Evolutionary conservation across 2,113 vertebrate genomes (phyloP).

Genomic region (Machaerirhynchus nigripectus): DNA sequence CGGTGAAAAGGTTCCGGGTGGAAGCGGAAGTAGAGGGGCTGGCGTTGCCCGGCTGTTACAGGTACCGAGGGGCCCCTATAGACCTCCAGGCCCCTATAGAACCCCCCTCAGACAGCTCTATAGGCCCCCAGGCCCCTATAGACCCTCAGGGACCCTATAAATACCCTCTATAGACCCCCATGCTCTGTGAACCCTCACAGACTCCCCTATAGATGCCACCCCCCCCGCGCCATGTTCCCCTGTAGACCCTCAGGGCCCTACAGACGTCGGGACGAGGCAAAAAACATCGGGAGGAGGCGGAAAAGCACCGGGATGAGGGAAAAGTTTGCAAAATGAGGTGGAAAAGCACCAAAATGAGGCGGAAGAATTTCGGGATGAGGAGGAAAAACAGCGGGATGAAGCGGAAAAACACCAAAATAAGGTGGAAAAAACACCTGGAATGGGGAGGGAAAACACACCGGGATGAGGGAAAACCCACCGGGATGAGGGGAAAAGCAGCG

Average conservation of each 20-base stretch:
- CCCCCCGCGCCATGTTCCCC: background rate
- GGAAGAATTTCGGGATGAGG: too few relatives aligned
- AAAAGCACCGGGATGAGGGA: background rate
- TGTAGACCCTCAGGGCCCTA: background rate
- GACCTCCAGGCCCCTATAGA: too few relatives aligned
- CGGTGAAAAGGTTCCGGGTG: too few relatives aligned
- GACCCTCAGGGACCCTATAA: background rate
- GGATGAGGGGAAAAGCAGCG: too few relatives aligned
- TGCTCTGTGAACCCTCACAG: fast-evolving
- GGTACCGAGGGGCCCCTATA: too few relatives aligned
- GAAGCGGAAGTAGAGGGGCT: too few relatives aligned
- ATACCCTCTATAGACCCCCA: fast-evolving
- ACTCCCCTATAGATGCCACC: too few relatives aligned
- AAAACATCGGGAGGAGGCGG: too few relatives aligned
- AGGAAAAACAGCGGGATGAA: background rate
- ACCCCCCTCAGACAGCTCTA: fast-evolving
- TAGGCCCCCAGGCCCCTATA: fast-evolving
- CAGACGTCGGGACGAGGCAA: background rate
- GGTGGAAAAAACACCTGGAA: background rate
- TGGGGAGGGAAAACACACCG: background rate
- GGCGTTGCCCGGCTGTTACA: too few relatives aligned
- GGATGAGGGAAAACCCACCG: too few relatives aligned
- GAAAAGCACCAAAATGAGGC: background rate
- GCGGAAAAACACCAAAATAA: background rate
- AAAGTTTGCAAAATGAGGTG: background rate